These are phyloP conservation scores for Oxyruncus cristatus DNA, from an alignment of 2,113 vertebrate species.

Conservation along the genomic window DNA sequence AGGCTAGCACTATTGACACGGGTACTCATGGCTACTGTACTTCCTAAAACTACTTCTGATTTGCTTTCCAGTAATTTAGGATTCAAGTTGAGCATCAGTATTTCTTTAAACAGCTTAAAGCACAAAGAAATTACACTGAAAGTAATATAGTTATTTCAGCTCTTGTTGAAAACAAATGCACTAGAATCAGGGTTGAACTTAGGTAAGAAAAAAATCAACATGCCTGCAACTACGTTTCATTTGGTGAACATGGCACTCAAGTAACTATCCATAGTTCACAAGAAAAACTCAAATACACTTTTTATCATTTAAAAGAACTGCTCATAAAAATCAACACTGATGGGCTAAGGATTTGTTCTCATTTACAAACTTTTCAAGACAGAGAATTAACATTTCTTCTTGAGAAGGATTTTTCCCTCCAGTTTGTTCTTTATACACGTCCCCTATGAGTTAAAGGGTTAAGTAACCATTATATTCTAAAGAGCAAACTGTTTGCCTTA, in stretches of 20 bases:
- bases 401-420: background rate
- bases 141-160: background rate
- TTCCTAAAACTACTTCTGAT: background rate
- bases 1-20: background rate
- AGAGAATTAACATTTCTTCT: background rate
- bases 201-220: background rate
- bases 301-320: background rate
- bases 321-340: background rate
- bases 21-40: background rate
- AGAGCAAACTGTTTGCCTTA: conserved; percentile 63
- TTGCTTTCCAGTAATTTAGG: background rate
- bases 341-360: background rate
- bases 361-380: background rate
- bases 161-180: background rate
- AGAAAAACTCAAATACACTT: background rate
- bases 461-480: conserved; percentile 51
- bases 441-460: conserved; percentile 51
- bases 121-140: background rate
- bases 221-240: background rate
- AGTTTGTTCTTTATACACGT: background rate
- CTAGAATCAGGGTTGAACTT: background rate
- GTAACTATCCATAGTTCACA: background rate
- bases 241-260: background rate
- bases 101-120: background rate
- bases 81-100: background rate